Conservation (phyloP, 2,888 invertebrate species). For the Platycheirus rosarum region DNA sequence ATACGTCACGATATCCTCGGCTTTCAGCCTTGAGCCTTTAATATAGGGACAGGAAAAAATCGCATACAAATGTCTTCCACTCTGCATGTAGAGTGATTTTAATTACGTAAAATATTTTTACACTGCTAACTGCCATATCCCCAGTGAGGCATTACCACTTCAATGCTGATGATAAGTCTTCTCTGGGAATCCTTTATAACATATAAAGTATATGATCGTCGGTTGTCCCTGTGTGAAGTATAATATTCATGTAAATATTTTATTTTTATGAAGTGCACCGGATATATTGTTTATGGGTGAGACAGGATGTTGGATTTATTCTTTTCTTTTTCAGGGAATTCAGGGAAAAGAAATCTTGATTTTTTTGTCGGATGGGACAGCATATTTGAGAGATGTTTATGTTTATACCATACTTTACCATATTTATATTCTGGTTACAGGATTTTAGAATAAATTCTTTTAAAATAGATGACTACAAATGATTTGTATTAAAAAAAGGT, state of each 20-base stretch:
- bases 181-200: slow-evolving; percentile 8
- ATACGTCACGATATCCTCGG: slow-evolving; percentile 4
- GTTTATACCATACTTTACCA: too few species aligned
- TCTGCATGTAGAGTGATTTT: slow-evolving; percentile 36
- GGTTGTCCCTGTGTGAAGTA: background rate
- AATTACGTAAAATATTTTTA: slow-evolving; percentile 47
- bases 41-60: background rate
- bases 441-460: too few species aligned
- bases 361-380: too few species aligned
- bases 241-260: slow-evolving; percentile 34
- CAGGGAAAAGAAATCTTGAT: too few species aligned
- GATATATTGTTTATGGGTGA: slow-evolving; percentile 26
- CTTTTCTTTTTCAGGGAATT: too few species aligned
- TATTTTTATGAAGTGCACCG: slow-evolving; percentile 39
- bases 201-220: slow-evolving; percentile 15
- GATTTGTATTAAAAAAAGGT: too few species aligned
- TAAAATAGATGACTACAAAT: too few species aligned
- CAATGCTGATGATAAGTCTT: slow-evolving; percentile 37
- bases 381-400: too few species aligned
- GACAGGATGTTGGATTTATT: too few species aligned
- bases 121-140: slow-evolving; percentile 40
- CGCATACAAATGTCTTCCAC: slow-evolving; percentile 26
- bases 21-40: slow-evolving; percentile 26
- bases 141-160: slow-evolving; percentile 45
- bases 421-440: too few species aligned